Evolutionary conservation across 2,113 vertebrate genomes (phyloP), one percentile per base, ranked within the genome.

Genomic region (Lepisosteus osseus): DNA sequence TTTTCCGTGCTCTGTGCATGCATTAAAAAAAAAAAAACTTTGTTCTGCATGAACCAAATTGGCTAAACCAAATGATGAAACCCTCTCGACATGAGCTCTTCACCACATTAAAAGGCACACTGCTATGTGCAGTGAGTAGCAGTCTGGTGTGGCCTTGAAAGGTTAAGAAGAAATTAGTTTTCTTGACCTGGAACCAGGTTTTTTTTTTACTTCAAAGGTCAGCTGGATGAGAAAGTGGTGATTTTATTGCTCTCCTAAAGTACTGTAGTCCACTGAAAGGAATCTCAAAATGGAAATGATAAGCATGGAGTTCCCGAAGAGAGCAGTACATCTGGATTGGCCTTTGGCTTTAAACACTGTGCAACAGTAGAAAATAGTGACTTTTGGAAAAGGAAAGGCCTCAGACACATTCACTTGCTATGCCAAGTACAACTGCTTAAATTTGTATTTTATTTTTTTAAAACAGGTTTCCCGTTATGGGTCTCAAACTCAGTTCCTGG

Each of bases 171-270:
- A 91, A 91, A 92, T 91, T 89, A 87, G 88, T 88, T 90, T 88
- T 90, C 86, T 89, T 92, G 89, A 92, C 90, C 89, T 90, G 87
- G 88, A 89, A 84, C 85, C 79, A 82, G 86, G 86, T 86, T 91
- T 89, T 82, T 83, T 74, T 78, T 82, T 71, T 84, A 88, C 88
- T 89, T 90, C 82, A 89, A 86, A 87, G 81, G 86, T 86, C 84
- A 85, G 81, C 79, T 79, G 80, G 77, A 84, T 83, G 82, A 88
- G 84, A 88, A 75, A 82, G 76, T 68, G 73, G 78, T 77, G 7
- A 59, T 59, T 12, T 59, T 59, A 59, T 59, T 59, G 4, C 11
- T 59, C 57, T 6, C 57, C 5, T 59, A n/a, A 59, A 59, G n/a
- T 15, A 59, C 57, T 59, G 57, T 59, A 0, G 55, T 17, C 9